These are phyloP conservation scores for Lordiphosa clarofinis DNA, from an alignment of 1,140 invertebrate genomes.

Conservation along the genomic window DNA sequence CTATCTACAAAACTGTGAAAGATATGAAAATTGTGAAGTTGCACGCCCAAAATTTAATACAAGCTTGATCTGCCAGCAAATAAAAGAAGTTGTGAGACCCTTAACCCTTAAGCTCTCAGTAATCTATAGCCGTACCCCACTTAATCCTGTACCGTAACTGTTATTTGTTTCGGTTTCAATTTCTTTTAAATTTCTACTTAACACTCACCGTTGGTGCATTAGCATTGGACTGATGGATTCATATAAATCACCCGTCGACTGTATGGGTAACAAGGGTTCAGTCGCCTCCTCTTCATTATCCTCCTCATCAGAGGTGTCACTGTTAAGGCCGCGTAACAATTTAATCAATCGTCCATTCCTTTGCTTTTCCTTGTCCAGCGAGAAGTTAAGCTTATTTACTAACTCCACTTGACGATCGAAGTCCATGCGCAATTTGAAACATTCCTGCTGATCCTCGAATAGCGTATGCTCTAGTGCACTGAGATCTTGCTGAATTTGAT, in stretches of 20 bases:
- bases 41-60: too few relatives aligned
- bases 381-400: constrained; percentile 51
- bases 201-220: constrained; percentile 71
- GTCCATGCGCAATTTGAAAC: constrained; percentile 62
- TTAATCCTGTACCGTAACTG: too few relatives aligned
- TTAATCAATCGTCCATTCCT: constrained; percentile 56
- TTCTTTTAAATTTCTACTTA: background rate
- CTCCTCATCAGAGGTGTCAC: constrained; percentile 16
- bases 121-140: too few relatives aligned
- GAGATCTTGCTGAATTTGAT: constrained; percentile 47
- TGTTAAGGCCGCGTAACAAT: constrained; percentile 47
- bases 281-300: constrained; percentile 24
- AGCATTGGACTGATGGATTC: constrained; percentile 67
- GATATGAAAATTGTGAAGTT: too few relatives aligned
- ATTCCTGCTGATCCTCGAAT: constrained; percentile 61
- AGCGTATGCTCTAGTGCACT: constrained; percentile 61
- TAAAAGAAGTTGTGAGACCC: too few relatives aligned
- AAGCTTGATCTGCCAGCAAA: too few relatives aligned
- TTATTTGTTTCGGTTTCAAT: too few relatives aligned
- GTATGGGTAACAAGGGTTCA: constrained; percentile 1
- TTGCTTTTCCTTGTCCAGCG: constrained; percentile 52
- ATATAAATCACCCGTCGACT: constrained; percentile 16
- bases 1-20: too few relatives aligned
- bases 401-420: constrained; percentile 51
- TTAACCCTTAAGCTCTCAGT: too few relatives aligned